phyloP scores from a whole-genome alignment of 2,113 vertebrate genomes.

The Aythya baeri region DNA sequence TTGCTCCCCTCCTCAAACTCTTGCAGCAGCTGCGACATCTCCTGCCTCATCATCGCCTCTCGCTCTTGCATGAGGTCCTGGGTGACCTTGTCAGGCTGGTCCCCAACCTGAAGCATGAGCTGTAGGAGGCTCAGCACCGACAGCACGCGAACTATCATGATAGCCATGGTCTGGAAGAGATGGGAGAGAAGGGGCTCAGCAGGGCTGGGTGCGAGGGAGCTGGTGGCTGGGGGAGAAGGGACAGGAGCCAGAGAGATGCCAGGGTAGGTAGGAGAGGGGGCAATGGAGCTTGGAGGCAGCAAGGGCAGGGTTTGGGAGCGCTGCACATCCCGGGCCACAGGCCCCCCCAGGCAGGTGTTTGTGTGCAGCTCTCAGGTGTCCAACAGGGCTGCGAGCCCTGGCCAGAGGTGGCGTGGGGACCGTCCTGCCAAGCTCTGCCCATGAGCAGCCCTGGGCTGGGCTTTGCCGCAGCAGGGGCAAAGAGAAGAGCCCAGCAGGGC shows the following conservation, averaged over 20 bases:
- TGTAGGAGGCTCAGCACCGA: background rate
- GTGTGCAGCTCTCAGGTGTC: no score
- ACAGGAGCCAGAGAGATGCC: background rate
- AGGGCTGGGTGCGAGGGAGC: background rate
- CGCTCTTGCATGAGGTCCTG: background rate
- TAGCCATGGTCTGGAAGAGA: background rate
- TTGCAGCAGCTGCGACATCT: background rate
- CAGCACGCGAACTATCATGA: background rate
- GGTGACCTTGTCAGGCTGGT: fast-evolving
- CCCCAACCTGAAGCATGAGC: fast-evolving
- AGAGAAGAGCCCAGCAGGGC: no score
- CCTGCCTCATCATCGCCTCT: background rate
- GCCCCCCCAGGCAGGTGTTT: no score
- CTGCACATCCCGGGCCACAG: no score
- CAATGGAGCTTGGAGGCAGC: fast-evolving
- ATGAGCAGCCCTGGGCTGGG: no score
- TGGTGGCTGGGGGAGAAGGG: background rate
- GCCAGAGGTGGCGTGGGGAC: no score
- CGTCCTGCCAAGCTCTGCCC: no score
- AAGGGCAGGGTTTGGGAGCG: no score
- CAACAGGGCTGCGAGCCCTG: no score
- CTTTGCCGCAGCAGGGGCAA: no score
- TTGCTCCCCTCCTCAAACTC: background rate
- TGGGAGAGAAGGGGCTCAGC: background rate
- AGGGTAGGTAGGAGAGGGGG: background rate